phyloP scores from a whole-genome alignment of 1,140 invertebrate species.

The Phymastichus coffea region DNA sequence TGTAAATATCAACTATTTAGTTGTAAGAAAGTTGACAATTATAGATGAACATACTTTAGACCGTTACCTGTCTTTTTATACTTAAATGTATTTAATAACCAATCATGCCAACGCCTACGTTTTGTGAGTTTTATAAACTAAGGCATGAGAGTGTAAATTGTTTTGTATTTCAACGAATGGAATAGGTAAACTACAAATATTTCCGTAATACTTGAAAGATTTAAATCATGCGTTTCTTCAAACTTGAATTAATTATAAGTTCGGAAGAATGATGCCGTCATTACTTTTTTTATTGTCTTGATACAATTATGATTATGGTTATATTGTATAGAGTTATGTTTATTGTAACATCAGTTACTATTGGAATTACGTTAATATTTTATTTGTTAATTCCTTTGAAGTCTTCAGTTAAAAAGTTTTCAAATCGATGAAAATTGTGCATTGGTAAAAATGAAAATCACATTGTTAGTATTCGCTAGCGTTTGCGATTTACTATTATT shows the following conservation, averaged over 20 bases:
- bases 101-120: conserved; percentile 10
- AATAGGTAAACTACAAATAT: neutral
- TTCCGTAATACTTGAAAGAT: neutral
- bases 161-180: neutral
- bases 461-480: conserved; percentile 16
- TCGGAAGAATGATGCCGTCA: neutral
- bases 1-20: conserved; percentile 15
- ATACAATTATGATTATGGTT: neutral
- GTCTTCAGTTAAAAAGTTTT: conserved; percentile 14
- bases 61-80: conserved; percentile 22
- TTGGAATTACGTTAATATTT: conserved; percentile 11
- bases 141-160: neutral
- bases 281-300: neutral
- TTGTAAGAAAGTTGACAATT: neutral
- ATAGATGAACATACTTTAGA: conserved; percentile 5
- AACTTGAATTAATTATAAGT: neutral
- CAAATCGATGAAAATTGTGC: conserved; percentile 11
- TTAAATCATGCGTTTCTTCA: neutral
- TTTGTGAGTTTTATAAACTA: neutral
- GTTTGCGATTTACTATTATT: conserved; percentile 10
- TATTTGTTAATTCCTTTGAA: conserved; percentile 17
- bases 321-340: conserved; percentile 29
- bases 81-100: conserved; percentile 13
- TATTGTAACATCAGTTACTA: conserved; percentile 4
- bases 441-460: conserved; percentile 5